These are phyloP conservation scores for Coregonus clupeaformis DNA, from an alignment of 2,113 vertebrate genomes.

Conservation along the genomic window DNA sequence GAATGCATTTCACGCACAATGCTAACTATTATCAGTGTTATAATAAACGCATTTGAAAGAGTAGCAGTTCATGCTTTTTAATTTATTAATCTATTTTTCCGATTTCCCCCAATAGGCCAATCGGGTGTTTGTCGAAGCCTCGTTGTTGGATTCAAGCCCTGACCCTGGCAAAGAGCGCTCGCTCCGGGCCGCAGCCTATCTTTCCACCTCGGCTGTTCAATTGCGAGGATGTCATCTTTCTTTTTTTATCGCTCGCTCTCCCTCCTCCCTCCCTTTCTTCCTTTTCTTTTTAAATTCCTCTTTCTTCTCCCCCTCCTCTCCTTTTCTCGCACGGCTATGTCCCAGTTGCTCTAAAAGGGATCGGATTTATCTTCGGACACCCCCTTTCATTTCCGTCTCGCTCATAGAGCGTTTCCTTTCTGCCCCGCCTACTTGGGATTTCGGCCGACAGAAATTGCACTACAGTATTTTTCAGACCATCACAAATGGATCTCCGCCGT, in stretches of 20 bases:
- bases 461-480: neutral
- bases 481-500: slow-evolving; percentile 31
- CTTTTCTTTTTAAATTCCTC: slow-evolving; percentile 57
- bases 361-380: slow-evolving; percentile 65
- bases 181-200: slow-evolving; percentile 74
- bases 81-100: slow-evolving; percentile 66
- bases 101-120: slow-evolving; percentile 70
- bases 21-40: slow-evolving; percentile 51
- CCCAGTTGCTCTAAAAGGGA: slow-evolving; percentile 81
- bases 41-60: slow-evolving; percentile 58
- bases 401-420: slow-evolving; percentile 40
- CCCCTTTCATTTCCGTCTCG: slow-evolving; percentile 68
- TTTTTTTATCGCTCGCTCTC: slow-evolving; percentile 79
- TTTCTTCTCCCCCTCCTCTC: slow-evolving; percentile 79
- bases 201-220: slow-evolving; percentile 77
- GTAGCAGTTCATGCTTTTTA: slow-evolving; percentile 62
- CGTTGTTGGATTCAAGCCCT: slow-evolving; percentile 75
- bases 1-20: slow-evolving; percentile 55
- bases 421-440: slow-evolving; percentile 45
- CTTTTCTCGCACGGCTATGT: slow-evolving; percentile 78
- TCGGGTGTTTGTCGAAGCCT: slow-evolving; percentile 79
- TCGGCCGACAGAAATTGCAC: slow-evolving; percentile 66
- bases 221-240: slow-evolving; percentile 81
- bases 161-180: slow-evolving; percentile 70
- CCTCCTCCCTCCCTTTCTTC: slow-evolving; percentile 41